A percentile compares a stretch with the other conserved stretches of the same genome.
Evolutionary conservation across 2,888 invertebrate species (phyloP).

Genomic region (Colostygia pectinataria): DNA sequence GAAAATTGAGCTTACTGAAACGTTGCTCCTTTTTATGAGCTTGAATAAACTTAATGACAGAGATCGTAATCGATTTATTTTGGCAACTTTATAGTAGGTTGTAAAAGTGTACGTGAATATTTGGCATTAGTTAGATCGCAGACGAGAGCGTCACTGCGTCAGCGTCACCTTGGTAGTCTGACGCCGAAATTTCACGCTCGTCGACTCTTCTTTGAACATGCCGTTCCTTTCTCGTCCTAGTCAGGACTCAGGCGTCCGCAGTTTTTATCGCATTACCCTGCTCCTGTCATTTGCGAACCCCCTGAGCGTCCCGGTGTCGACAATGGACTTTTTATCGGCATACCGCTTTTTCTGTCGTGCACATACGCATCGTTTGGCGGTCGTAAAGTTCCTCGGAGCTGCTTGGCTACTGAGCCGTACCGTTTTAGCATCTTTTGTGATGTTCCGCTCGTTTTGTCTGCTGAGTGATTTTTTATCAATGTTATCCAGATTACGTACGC

Average conservation of each 20-base stretch:
- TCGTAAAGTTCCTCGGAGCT: conserved; percentile 61
- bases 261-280: conserved; percentile 70
- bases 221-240: conserved; percentile 55
- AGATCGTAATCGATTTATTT: conserved; percentile 33
- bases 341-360: conserved; percentile 60
- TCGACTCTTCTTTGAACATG: conserved; percentile 52
- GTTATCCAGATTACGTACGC: conserved; percentile 34
- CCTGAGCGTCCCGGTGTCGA: conserved; percentile 64
- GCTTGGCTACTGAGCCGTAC: conserved; percentile 54
- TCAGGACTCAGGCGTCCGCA: conserved; percentile 50
- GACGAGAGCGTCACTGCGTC: conserved; percentile 28
- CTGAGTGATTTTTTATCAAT: conserved; percentile 45
- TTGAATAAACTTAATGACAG: conserved; percentile 32
- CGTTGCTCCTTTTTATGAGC: conserved; percentile 24
- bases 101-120: conserved; percentile 31
- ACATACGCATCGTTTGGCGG: conserved; percentile 66
- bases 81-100: conserved; percentile 28
- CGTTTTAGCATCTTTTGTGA: conserved; percentile 51
- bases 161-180: conserved; percentile 38
- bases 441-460: conserved; percentile 42
- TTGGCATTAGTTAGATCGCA: conserved; percentile 29
- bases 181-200: conserved; percentile 63
- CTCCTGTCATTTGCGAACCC: conserved; percentile 68
- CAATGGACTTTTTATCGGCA: conserved; percentile 74
- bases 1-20: conserved; percentile 20